These are phyloP conservation scores for Nebria brevicollis DNA, from an alignment of 2,888 invertebrate genomes.

Conservation along the genomic window DNA sequence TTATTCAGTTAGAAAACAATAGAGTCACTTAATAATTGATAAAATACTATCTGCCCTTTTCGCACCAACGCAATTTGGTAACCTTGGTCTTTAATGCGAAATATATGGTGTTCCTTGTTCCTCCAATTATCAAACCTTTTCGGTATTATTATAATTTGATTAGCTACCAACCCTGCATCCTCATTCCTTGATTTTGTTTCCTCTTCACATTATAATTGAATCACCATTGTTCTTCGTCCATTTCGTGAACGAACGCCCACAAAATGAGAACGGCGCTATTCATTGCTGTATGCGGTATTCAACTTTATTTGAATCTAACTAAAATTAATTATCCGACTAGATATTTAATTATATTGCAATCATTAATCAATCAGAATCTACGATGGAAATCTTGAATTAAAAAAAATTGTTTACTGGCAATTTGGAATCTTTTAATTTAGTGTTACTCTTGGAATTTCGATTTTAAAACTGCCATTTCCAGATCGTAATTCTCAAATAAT, in stretches of 20 bases:
- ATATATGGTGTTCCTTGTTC: not conserved
- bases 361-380: too few species aligned
- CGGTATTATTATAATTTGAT: conserved; percentile 1
- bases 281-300: not conserved
- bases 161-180: not conserved
- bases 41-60: not conserved
- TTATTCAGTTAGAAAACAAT: not conserved
- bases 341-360: too few species aligned
- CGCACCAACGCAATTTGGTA: not conserved
- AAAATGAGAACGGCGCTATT: not conserved
- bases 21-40: not conserved
- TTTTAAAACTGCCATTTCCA: too few species aligned
- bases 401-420: too few species aligned
- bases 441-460: too few species aligned
- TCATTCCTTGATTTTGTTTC: not conserved
- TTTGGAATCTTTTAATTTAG: too few species aligned
- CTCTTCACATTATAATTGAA: not conserved
- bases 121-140: not conserved
- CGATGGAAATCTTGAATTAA: too few species aligned
- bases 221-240: not conserved
- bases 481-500: too few species aligned
- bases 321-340: too few species aligned
- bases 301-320: too few species aligned
- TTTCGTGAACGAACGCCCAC: not conserved
- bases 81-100: not conserved